Evolutionary conservation across 2,113 vertebrate genomes (phyloP), one percentile per base, ranked within the genome.

Genomic region (Syngnathus scovelli): DNA sequence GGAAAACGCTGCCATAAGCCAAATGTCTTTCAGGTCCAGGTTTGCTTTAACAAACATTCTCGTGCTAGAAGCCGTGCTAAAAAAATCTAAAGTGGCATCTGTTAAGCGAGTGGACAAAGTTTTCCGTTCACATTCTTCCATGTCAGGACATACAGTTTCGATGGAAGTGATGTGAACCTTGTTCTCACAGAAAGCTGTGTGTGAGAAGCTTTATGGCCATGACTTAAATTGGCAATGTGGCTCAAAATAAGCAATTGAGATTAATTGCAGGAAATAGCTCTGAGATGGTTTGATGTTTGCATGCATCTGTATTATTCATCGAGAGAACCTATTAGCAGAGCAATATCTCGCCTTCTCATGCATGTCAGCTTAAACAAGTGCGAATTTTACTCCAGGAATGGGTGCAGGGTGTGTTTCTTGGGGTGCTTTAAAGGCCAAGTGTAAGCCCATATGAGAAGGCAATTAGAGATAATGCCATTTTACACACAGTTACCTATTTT

Each of bases 241-340:
- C 67, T 79, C 63, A 79, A 86, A 87, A 86, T 83, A 85, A 85
- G 79, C 74, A 82, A 77, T 88, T 90, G 81, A 79, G 71, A 87
- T 87, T 88, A 89, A 91, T 92, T 87, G 77, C 86, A 89, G 90
- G 89, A 91, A 91, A 90, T 89, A 79, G 82, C 75, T 79, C 48
- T 62, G 64, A 78, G 82, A 88, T 78, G 71, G 75, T 87, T 86
- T 87, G 78, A 86, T 85, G 79, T 89, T 88, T 86, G 77, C 74
- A 68, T 85, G 72, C 79, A 80, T 84, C 74, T 79, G 79, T 78
- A 75, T 83, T 80, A 82, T 81, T 80, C 76, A 79, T 84, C 61
- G 66, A 67, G 71, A 78, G 81, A 82, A 73, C 71, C 69, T 66
- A 76, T 86, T 86, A 85, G 81, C 68, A 74, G 81, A 74, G 84